Conservation (phyloP, 2,797 vertebrate genomes). For the Crypturellus tataupa region DNA sequence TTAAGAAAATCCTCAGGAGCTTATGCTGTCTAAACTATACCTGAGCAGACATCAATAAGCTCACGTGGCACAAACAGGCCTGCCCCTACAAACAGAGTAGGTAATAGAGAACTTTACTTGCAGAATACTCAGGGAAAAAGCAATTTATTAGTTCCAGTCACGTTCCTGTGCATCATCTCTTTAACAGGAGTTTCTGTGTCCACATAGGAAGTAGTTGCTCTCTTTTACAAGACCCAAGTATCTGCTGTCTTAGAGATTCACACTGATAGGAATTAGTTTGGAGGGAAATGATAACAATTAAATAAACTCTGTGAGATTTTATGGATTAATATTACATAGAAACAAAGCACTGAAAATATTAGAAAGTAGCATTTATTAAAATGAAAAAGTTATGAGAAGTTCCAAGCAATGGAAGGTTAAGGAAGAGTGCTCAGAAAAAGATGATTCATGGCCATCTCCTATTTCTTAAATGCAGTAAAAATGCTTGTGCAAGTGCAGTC, state of each 20-base stretch:
- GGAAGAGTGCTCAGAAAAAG: not conserved
- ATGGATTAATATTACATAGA: not conserved
- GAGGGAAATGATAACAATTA: not conserved
- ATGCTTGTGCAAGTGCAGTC: not conserved
- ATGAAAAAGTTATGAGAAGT: not conserved
- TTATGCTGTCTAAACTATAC: not conserved
- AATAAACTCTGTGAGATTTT: not conserved
- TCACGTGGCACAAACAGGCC: not conserved
- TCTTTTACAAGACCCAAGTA: not conserved
- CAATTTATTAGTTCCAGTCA: not conserved
- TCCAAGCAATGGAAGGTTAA: not conserved
- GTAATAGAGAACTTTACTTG: not conserved
- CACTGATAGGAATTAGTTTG: not conserved
- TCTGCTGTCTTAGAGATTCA: not conserved
- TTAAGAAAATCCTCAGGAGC: slow-evolving; percentile 12
- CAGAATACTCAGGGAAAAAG: not conserved
- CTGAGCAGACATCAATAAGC: not conserved
- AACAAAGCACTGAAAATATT: not conserved
- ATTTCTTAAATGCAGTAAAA: not conserved
- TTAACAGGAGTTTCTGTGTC: rapidly evolving
- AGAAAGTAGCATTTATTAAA: not conserved
- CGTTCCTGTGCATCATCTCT: not conserved
- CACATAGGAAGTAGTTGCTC: not conserved
- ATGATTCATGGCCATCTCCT: rapidly evolving
- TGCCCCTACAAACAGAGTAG: not conserved